These are phyloP conservation scores for Spodoptera litura DNA, from an alignment of 1,140 invertebrate genomes.

Conservation along the genomic window DNA sequence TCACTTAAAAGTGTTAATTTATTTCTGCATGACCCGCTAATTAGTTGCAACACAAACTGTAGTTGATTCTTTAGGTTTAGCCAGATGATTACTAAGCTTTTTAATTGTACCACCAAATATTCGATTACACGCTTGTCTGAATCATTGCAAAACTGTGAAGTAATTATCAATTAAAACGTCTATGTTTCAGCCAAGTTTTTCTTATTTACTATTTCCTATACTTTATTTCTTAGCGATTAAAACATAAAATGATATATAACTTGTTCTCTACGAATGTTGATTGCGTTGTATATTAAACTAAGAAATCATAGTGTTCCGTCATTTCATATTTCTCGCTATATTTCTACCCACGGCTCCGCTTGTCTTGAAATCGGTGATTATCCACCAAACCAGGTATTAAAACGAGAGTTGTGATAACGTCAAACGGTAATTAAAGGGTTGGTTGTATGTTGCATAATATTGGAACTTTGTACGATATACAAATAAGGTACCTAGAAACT, in stretches of 20 bases:
- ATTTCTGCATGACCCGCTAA: background rate
- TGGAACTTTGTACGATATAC: conserved; percentile 13
- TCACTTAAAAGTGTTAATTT: background rate
- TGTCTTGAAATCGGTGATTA: conserved; percentile 16
- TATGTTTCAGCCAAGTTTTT: background rate
- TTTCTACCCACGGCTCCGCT: conserved; percentile 22
- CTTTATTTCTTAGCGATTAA: background rate
- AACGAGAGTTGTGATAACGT: conserved; percentile 24
- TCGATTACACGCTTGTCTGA: conserved; percentile 2
- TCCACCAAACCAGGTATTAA: conserved; percentile 13
- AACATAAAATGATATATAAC: background rate
- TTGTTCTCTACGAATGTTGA: background rate
- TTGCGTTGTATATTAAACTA: conserved; percentile 3
- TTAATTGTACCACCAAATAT: background rate
- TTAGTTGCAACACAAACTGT: background rate
- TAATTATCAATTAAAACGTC: background rate
- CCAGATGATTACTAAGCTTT: background rate
- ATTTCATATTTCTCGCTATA: conserved; percentile 29
- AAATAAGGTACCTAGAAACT: conserved; percentile 15
- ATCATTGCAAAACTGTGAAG: background rate
- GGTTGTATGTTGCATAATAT: conserved; percentile 14
- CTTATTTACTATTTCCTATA: background rate
- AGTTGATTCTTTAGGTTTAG: background rate
- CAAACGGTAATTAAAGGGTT: conserved; percentile 30
- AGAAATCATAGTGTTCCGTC: conserved; percentile 10